These are phyloP conservation scores for Macropodus opercularis DNA, from an alignment of 2,797 vertebrate species.

Conservation along the genomic window DNA sequence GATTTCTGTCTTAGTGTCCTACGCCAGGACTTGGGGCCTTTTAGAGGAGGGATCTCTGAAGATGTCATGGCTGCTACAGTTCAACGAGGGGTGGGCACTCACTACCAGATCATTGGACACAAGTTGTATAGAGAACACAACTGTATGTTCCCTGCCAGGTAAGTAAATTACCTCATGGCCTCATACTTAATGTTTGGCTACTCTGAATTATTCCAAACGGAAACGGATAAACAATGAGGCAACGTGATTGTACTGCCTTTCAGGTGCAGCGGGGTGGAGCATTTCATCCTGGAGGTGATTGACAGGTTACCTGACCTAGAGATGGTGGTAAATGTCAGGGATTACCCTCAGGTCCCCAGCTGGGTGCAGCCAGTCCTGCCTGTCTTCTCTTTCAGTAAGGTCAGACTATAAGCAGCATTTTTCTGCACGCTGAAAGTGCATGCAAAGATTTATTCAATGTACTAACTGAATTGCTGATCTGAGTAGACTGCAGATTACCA, in stretches of 20 bases:
- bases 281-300: slow-evolving; percentile 92
- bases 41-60: slow-evolving; percentile 86
- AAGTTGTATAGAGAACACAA: slow-evolving; percentile 91
- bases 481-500: slow-evolving; percentile 90
- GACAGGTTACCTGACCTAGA: slow-evolving; percentile 89
- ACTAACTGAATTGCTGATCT: background rate
- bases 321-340: slow-evolving; percentile 96
- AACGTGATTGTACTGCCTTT: background rate
- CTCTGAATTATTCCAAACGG: background rate
- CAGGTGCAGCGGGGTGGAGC: slow-evolving; percentile 97
- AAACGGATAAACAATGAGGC: background rate
- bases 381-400: slow-evolving; percentile 98
- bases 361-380: slow-evolving; percentile 90
- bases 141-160: slow-evolving; percentile 98
- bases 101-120: slow-evolving; percentile 92
- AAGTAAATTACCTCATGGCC: too few relatives aligned
- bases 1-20: slow-evolving; percentile 82
- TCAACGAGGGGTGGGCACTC: slow-evolving; percentile 88
- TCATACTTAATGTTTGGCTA: too few relatives aligned
- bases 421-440: background rate
- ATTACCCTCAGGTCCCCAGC: slow-evolving; percentile 94
- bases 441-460: background rate
- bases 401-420: slow-evolving; percentile 54
- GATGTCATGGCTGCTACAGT: slow-evolving; percentile 84
- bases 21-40: slow-evolving; percentile 86